Percentiles rank a stretch among this genome's conserved stretches.
These are phyloP conservation scores for Melanargia galathea DNA, from an alignment of 2,888 invertebrate genomes.

Conservation along the genomic window DNA sequence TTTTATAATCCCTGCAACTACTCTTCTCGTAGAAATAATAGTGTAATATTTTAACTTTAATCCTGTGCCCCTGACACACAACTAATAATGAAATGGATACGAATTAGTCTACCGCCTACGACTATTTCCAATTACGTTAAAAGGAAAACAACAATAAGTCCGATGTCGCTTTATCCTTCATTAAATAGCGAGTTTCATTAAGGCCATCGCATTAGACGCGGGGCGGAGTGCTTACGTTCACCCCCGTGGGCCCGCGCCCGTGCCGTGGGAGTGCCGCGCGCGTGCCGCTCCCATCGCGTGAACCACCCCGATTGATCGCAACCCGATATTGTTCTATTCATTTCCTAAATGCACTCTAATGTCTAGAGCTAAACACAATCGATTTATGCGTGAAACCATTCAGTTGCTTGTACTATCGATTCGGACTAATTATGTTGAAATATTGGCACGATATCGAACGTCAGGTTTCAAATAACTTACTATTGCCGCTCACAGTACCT, in stretches of 20 bases:
- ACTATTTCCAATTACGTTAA: conserved; percentile 25
- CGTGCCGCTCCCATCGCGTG: conserved; percentile 81
- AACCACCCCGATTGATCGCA: conserved; percentile 62
- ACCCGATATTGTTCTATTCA: conserved; percentile 52
- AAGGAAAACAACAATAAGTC: conserved; percentile 19
- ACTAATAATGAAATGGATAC: conserved; percentile 13
- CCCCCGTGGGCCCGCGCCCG: conserved; percentile 68
- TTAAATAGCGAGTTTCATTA: conserved; percentile 37
- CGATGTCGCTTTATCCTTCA: conserved; percentile 31
- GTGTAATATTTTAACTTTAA: neutral
- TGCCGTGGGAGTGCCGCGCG: conserved; percentile 80
- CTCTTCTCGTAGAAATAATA: neutral
- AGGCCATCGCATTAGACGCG: conserved; percentile 51
- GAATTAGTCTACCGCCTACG: conserved; percentile 10
- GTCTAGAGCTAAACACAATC: conserved; percentile 37
- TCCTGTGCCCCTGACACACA: neutral
- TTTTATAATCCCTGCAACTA: neutral
- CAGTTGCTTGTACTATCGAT: too few relatives aligned
- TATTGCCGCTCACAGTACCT: too few relatives aligned
- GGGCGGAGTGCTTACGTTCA: conserved; percentile 48
- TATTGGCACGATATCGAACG: conserved; percentile 48
- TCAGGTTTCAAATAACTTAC: conserved; percentile 18
- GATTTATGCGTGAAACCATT: conserved; percentile 43
- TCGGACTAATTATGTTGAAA: conserved; percentile 55
- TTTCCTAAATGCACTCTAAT: conserved; percentile 44